Conservation (phyloP, 2,113 vertebrate genomes). For the Syrrhaptes paradoxus region DNA sequence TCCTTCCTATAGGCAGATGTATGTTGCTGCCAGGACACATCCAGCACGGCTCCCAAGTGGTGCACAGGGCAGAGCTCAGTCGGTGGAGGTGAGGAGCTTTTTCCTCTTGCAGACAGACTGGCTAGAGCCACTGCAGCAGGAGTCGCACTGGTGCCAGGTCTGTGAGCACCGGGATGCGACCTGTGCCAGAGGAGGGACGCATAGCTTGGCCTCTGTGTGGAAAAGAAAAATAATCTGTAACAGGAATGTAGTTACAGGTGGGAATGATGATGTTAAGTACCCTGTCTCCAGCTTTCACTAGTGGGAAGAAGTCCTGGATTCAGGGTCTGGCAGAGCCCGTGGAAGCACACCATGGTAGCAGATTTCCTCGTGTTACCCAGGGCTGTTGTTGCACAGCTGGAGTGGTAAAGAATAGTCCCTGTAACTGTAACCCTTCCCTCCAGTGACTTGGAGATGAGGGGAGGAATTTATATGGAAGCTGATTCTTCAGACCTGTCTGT, state of each 20-base stretch:
- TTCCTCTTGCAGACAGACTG: background rate
- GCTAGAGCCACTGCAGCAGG: background rate
- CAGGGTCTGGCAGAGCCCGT: background rate
- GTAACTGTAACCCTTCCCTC: background rate
- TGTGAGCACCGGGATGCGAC: background rate
- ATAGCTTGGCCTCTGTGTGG: background rate
- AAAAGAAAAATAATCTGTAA: background rate
- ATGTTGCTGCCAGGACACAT: background rate
- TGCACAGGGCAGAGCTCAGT: fast-evolving
- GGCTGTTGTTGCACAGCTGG: background rate
- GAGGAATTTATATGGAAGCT: background rate
- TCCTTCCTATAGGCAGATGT: fast-evolving
- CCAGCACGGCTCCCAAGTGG: background rate
- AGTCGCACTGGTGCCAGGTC: background rate
- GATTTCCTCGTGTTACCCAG: fast-evolving
- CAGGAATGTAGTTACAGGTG: background rate
- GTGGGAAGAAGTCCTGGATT: background rate
- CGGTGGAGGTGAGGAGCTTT: background rate
- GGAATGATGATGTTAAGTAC: background rate
- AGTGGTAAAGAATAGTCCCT: background rate
- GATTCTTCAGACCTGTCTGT: background rate
- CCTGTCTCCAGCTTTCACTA: background rate
- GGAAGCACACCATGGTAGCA: background rate
- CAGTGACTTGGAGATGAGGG: background rate
- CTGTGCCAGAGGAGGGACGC: background rate